These are phyloP conservation scores for Archips xylosteana DNA, from an alignment of 2,888 invertebrate genomes.

Conservation along the genomic window DNA sequence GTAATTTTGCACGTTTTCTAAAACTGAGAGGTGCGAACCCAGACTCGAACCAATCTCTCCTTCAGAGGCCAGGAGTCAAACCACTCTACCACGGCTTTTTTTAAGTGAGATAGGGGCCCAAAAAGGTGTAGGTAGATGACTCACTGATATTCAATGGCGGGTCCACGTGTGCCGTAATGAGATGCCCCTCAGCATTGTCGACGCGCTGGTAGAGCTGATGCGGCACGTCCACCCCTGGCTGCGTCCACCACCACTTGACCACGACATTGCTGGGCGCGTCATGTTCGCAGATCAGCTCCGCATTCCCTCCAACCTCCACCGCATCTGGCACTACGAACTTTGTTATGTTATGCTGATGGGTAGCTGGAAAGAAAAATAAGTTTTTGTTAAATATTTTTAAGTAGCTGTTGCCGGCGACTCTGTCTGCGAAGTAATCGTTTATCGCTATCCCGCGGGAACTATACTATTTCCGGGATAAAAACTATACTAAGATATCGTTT, in stretches of 20 bases:
- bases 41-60: too few relatives aligned
- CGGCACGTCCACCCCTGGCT: not conserved
- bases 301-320: constrained; percentile 59
- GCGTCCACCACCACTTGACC: constrained; percentile 4
- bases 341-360: constrained; percentile 66
- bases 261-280: not conserved
- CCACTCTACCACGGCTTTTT: too few relatives aligned
- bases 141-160: constrained; percentile 24
- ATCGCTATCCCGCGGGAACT: too few relatives aligned
- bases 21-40: too few relatives aligned
- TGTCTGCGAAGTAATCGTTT: too few relatives aligned
- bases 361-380: constrained; percentile 58
- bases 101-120: too few relatives aligned
- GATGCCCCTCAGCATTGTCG: not conserved
- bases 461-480: too few relatives aligned
- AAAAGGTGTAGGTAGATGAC: constrained; percentile 24
- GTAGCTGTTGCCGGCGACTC: too few relatives aligned
- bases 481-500: too few relatives aligned
- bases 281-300: constrained; percentile 38
- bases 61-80: too few relatives aligned
- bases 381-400: too few relatives aligned
- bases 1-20: too few relatives aligned
- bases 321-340: constrained; percentile 68
- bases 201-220: not conserved
- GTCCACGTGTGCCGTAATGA: not conserved